Evolutionary conservation across 2,113 vertebrate genomes (phyloP), one percentile per base, ranked within the genome.

Genomic region (Hippocampus zosterae): DNA sequence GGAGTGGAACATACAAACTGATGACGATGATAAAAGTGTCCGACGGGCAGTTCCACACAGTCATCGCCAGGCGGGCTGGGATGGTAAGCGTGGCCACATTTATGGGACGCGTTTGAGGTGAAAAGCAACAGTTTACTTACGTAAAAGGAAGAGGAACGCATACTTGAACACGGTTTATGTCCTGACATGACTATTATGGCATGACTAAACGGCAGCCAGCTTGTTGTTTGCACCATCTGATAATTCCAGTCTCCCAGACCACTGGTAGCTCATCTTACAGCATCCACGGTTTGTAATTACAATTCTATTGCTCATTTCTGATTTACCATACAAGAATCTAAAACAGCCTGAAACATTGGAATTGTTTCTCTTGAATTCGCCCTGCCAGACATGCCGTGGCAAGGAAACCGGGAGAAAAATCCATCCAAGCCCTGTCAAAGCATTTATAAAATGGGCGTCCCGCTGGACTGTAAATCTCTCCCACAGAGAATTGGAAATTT

Each of bases 1-100:
- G 97, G 66, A 92, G 94, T 41, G 95, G 96, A 59, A 94, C 94
- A 0, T 95, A 95, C 65, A 96, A 93, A 83, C 92, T 99, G 48
- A 96, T 93, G 87, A 96, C 97, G 18, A 88, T 91, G 78, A 96
- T 97, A 81, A 94, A 87, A 77, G 96, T 99, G 64, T 95, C 97
- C 0, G 97, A 99, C 7, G 97, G 97, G 18, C 92, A 95, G 8
- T 99, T 99, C 81, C 97, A 99, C 86, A 99, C 96, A 0, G 94
- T 95, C 74, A 96, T 98, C 42, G 97, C 96, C 50, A 92, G 96
- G 81, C 93, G 97, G 76, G 96, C 96, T 52, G 97, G 96, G 50
- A 96, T 96, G 96, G 97, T 98, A 89, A 95, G 94, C 62, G 56
- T 8, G 9, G 10, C 57, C 59, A 0, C 41, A 66, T 72, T 27